Conservation (phyloP, 2,888 invertebrate species). For the Andricus curvator region DNA sequence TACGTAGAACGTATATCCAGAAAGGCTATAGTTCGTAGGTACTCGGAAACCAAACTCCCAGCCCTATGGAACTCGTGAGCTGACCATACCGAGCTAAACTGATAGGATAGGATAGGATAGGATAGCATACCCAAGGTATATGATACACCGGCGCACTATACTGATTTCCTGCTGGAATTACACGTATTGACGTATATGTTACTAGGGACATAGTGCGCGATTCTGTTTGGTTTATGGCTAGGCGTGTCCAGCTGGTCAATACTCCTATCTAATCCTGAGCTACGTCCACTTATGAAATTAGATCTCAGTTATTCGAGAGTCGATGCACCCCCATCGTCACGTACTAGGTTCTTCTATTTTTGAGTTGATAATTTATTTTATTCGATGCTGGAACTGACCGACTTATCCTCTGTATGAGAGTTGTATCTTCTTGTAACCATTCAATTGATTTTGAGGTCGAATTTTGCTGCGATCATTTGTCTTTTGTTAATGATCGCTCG, state of each 20-base stretch:
- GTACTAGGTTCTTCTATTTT: slow-evolving; percentile 21
- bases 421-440: neutral
- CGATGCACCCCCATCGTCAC: slow-evolving; percentile 28
- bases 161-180: slow-evolving; percentile 73
- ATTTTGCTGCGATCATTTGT: too few species aligned
- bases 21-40: slow-evolving; percentile 62
- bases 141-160: slow-evolving; percentile 58
- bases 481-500: neutral
- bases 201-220: slow-evolving; percentile 67
- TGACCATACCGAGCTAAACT: slow-evolving; percentile 61
- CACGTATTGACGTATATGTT: slow-evolving; percentile 73
- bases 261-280: slow-evolving; percentile 66
- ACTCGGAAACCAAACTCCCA: slow-evolving; percentile 69
- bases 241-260: slow-evolving; percentile 73
- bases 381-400: neutral
- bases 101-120: slow-evolving; percentile 42
- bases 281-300: slow-evolving; percentile 59
- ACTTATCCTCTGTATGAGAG: neutral
- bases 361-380: slow-evolving; percentile 23
- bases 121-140: slow-evolving; percentile 51
- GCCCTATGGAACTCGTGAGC: slow-evolving; percentile 57
- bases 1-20: slow-evolving; percentile 67
- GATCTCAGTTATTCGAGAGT: slow-evolving; percentile 49
- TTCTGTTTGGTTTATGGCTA: slow-evolving; percentile 76
- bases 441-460: too few species aligned